These are phyloP conservation scores for Epinotia bilunana DNA, from an alignment of 2,888 invertebrate species.

Conservation along the genomic window DNA sequence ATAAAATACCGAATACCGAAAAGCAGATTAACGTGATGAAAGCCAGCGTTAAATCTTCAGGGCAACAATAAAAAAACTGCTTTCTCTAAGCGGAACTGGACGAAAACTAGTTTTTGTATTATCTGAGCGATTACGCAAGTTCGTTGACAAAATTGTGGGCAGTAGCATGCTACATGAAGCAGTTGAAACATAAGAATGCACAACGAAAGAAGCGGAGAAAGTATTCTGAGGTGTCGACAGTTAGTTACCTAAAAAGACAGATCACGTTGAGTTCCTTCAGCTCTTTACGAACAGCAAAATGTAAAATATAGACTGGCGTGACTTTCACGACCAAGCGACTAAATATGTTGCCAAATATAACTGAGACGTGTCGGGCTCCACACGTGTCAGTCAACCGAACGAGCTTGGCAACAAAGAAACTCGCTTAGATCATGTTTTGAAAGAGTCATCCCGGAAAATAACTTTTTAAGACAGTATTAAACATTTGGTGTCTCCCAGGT, in stretches of 20 bases:
- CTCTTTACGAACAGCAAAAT: slow-evolving; percentile 35
- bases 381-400: slow-evolving; percentile 57
- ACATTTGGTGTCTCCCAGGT: slow-evolving; percentile 1
- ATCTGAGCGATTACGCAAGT: slow-evolving; percentile 70
- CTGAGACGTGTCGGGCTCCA: slow-evolving; percentile 52
- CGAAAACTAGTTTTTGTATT: slow-evolving; percentile 69
- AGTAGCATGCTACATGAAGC: slow-evolving; percentile 63
- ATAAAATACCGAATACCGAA: slow-evolving; percentile 35
- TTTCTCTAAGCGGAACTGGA: slow-evolving; percentile 72
- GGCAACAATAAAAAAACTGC: slow-evolving; percentile 63
- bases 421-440: slow-evolving; percentile 50
- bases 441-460: slow-evolving; percentile 57
- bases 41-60: slow-evolving; percentile 53
- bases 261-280: background rate
- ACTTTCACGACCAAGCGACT: slow-evolving; percentile 57
- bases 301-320: slow-evolving; percentile 48
- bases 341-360: slow-evolving; percentile 64
- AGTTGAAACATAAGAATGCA: slow-evolving; percentile 64
- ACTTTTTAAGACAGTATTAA: slow-evolving; percentile 41
- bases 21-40: slow-evolving; percentile 55
- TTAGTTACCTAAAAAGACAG: slow-evolving; percentile 51
- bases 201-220: slow-evolving; percentile 68
- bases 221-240: slow-evolving; percentile 62
- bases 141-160: slow-evolving; percentile 72
- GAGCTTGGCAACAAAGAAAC: slow-evolving; percentile 59